These are phyloP conservation scores for Amphiprion ocellaris DNA, from an alignment of 2,113 vertebrate species.

Conservation along the genomic window DNA sequence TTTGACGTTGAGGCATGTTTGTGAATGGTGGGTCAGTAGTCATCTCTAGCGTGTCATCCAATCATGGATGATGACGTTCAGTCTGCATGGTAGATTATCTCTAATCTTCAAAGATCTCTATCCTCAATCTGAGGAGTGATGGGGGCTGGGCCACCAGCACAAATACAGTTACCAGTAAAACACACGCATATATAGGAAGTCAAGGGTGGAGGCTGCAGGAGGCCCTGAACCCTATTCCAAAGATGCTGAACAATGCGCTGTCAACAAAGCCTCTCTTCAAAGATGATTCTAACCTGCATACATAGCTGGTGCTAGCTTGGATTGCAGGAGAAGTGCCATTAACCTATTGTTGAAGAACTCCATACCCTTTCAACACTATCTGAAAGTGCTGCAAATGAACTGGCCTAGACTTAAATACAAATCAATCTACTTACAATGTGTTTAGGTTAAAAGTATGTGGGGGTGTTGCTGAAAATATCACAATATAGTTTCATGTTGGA, in stretches of 20 bases:
- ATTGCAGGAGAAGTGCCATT: no score
- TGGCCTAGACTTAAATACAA: no score
- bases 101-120: slow-evolving; percentile 84
- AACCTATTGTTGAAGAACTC: no score
- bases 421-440: no score
- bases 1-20: slow-evolving; percentile 10
- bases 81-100: slow-evolving; percentile 83
- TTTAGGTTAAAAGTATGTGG: no score
- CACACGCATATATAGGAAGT: background rate
- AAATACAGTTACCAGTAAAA: slow-evolving; percentile 37
- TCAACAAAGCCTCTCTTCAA: background rate
- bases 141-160: slow-evolving; percentile 60
- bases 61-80: slow-evolving; percentile 69
- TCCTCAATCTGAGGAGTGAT: slow-evolving; percentile 66
- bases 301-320: background rate
- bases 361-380: no score
- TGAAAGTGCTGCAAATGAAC: no score
- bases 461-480: no score
- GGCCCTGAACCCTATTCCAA: background rate
- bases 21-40: slow-evolving; percentile 34
- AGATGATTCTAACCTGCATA: background rate
- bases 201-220: background rate
- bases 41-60: slow-evolving; percentile 64
- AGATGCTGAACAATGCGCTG: background rate
- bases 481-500: no score